phyloP scores from a whole-genome alignment of 2,113 vertebrate genomes.

The Taurulus bubalis region DNA sequence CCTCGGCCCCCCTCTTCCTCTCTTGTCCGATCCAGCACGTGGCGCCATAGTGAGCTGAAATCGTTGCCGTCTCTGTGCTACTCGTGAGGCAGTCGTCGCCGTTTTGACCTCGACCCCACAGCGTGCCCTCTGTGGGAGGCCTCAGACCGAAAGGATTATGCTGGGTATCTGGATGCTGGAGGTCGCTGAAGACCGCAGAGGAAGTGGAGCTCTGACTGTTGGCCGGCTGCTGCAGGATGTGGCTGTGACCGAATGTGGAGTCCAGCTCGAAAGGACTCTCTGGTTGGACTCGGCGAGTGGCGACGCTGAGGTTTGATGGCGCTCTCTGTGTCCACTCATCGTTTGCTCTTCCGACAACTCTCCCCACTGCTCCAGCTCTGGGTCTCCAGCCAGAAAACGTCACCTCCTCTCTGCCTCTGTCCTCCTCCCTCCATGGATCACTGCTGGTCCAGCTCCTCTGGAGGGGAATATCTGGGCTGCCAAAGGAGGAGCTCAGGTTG shows the following conservation, averaged over 20 bases:
- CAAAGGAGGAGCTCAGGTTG: conserved; percentile 23
- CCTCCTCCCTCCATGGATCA: conserved; percentile 28
- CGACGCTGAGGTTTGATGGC: not conserved
- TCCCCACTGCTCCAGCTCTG: conserved; percentile 47
- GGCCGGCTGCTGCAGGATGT: conserved; percentile 16
- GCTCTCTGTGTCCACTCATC: conserved; percentile 32
- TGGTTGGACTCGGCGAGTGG: not conserved
- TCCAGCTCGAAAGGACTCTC: conserved; percentile 36
- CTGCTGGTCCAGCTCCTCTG: conserved; percentile 28
- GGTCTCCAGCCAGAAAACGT: conserved; percentile 10
- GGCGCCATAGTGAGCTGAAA: conserved; percentile 35
- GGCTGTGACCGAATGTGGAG: conserved; percentile 19
- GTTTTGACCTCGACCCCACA: conserved; percentile 22
- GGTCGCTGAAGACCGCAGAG: not conserved
- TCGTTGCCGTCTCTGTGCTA: not conserved
- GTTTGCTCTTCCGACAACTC: conserved; percentile 33
- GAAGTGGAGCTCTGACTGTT: not conserved
- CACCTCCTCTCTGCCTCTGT: conserved; percentile 12
- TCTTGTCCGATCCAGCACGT: conserved; percentile 60
- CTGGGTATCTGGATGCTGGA: not conserved
- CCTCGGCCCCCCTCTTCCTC: conserved; percentile 74
- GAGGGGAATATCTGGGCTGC: conserved; percentile 19
- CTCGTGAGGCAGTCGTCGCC: not conserved
- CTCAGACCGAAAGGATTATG: not conserved
- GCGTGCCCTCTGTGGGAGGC: not conserved